Base-by-base conservation (phyloP, 2,113 vertebrate genomes). In the Syngnathus typhle region DNA sequence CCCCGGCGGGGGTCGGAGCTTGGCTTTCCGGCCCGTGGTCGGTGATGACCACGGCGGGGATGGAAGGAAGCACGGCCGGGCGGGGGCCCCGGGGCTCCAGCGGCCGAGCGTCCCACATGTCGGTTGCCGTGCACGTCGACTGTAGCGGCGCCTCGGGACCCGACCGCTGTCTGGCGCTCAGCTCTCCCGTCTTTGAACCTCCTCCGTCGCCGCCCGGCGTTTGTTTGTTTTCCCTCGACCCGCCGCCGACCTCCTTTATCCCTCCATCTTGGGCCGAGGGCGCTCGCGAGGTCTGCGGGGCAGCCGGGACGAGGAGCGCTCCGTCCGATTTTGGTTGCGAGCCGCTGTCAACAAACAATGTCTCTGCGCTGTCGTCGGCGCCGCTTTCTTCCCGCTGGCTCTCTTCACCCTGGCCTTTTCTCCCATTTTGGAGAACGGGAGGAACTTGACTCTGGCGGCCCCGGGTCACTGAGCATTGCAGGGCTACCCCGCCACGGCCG, bases 31-130 rank as follows among this genome's bases (percentile, higher is more conserved):
- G 74, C 11, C 94, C 95, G 56, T 94, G 85, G 82, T 98, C 96
- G 2, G 97, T 99, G 46, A 99, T 78, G 1, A 99, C 94, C 76
- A 99, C 97, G 0, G 94, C 92, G 0, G 97, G 97, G 71, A 95
- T 95, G 76, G 64, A 88, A 39, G 84, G 68, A 13, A 27, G 23
- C 27, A 21, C 7, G 52, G 73, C 60, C 39, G 70, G 36, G 56
- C 64, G 62, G 75, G 60, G 5, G 69, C 65, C 70, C 69, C 65
- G 73, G 18, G 8, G n/a, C 60, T 3, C 21, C 38, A 70, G 15
- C 18, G 66, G 41, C 46, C 74, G 68, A 43, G 46, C 55, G 49
- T 72, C 71, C 54, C 18, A 65, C 47, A 36, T 63, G 58, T 71
- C 65, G 27, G 51, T n/a, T 9, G 80, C 64, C 4, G 59, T 66